Conservation (phyloP, 2,113 vertebrate genomes). For the Alosa alosa region DNA sequence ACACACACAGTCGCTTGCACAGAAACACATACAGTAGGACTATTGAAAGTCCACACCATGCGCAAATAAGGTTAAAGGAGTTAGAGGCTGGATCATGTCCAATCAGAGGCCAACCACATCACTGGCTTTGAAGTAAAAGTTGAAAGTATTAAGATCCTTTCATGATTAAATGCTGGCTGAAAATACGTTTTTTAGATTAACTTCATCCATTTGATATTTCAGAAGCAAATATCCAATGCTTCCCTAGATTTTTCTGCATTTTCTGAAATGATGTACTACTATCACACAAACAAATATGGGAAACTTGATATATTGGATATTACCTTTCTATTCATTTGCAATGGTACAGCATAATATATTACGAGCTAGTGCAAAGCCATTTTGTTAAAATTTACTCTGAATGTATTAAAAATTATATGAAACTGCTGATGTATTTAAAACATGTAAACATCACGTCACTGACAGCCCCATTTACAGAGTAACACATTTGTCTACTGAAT, state of each 20-base stretch:
- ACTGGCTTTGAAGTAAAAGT: slow-evolving; percentile 28
- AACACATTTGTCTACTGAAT: neutral
- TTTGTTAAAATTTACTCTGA: neutral
- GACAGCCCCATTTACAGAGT: neutral
- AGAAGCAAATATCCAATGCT: slow-evolving; percentile 16
- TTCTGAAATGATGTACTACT: neutral
- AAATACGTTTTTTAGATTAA: slow-evolving; percentile 26
- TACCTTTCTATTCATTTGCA: neutral
- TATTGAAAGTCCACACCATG: neutral
- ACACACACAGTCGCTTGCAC: neutral
- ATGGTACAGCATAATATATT: neutral
- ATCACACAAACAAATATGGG: neutral
- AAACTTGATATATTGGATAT: neutral
- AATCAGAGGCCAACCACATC: neutral
- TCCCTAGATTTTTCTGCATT: neutral
- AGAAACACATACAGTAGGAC: neutral
- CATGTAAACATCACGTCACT: neutral
- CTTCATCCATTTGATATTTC: slow-evolving; percentile 32
- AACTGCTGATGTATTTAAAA: neutral
- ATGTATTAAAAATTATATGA: neutral
- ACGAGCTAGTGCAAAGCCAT: neutral
- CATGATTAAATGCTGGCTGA: slow-evolving; percentile 34
- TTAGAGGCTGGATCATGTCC: slow-evolving; percentile 25
- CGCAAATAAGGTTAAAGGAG: slow-evolving; percentile 1
- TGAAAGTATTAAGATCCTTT: slow-evolving; percentile 27